Percentiles rank a stretch among this genome's conserved stretches.
Conservation (phyloP, 2,113 vertebrate genomes). For the Cyphomyrus discorhynchus region DNA sequence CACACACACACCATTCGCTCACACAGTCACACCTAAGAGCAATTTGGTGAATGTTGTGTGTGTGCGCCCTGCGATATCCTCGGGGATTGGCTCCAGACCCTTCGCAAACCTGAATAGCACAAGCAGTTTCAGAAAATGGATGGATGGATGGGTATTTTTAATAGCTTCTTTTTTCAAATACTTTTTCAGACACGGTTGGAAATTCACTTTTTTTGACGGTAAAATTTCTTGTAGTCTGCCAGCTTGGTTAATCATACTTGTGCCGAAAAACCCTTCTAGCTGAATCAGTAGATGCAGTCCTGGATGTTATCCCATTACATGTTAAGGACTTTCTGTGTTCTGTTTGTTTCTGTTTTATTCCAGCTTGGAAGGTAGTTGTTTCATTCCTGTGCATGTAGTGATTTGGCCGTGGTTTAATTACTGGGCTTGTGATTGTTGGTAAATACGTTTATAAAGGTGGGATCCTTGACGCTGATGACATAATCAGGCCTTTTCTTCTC, state of each 20-base stretch:
- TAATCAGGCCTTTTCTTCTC: neutral
- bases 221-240: neutral
- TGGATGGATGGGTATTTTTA: neutral
- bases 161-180: neutral
- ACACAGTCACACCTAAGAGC: no score
- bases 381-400: neutral
- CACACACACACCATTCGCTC: no score
- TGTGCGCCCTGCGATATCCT: neutral
- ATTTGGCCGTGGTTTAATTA: neutral
- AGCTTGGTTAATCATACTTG: neutral
- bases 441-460: neutral
- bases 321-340: neutral
- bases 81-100: neutral
- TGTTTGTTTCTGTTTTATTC: neutral
- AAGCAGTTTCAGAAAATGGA: neutral
- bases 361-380: neutral
- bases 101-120: neutral
- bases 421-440: neutral
- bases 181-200: neutral
- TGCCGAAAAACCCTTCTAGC: neutral
- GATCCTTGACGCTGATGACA: neutral
- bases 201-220: neutral
- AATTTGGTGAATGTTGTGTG: neutral
- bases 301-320: neutral
- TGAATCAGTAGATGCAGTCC: neutral